Evolutionary conservation across 2,113 vertebrate species (phyloP).

Genomic region (Forbesichthys agassizii): DNA sequence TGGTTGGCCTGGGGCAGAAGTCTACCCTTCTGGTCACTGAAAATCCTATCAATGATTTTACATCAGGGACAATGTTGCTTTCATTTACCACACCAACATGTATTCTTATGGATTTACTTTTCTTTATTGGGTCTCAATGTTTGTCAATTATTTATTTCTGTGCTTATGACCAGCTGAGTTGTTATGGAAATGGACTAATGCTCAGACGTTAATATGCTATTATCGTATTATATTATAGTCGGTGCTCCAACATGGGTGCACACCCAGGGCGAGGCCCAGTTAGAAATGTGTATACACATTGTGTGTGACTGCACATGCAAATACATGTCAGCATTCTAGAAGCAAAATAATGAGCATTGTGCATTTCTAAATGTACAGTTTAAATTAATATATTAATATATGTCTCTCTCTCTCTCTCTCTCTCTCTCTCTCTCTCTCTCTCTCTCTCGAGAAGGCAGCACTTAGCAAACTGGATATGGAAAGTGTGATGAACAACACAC

Average conservation of each 20-base stretch:
- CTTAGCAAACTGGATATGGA: constrained; percentile 28
- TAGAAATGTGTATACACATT: background rate
- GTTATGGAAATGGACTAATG: background rate
- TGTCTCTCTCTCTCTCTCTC: background rate
- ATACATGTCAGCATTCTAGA: too few relatives aligned
- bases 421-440: constrained; percentile 9
- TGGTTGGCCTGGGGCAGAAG: too few relatives aligned
- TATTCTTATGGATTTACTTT: too few relatives aligned
- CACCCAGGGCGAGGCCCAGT: background rate
- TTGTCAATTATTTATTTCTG: too few relatives aligned
- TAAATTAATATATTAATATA: background rate
- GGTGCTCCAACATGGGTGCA: background rate
- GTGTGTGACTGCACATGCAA: background rate
- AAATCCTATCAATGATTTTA: too few relatives aligned
- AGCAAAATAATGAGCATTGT: too few relatives aligned
- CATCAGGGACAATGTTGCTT: too few relatives aligned
- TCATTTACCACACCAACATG: too few relatives aligned
- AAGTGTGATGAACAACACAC: constrained; percentile 36
- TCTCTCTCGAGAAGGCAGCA: constrained; percentile 33
- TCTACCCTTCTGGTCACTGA: too few relatives aligned
- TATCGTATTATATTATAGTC: background rate
- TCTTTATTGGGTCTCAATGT: too few relatives aligned
- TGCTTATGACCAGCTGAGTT: background rate
- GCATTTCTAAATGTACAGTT: background rate
- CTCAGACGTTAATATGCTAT: background rate